Base-by-base conservation (phyloP, 2,888 invertebrate species). In the Drosophila antonietae region DNA sequence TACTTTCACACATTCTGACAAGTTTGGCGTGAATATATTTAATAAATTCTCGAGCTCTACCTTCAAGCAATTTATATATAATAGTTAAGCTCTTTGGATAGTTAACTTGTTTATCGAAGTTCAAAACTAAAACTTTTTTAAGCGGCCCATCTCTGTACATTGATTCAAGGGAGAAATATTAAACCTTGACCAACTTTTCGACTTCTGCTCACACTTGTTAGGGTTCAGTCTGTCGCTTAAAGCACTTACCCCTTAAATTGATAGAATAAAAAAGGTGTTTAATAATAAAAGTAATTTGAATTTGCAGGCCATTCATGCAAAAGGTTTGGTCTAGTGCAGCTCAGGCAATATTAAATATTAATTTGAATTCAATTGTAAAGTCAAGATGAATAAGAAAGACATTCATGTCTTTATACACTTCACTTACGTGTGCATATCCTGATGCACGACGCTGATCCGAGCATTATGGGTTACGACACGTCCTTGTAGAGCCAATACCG, bases 381-480 rank as follows among this genome's bases (percentile, higher is more conserved):
- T 9, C 9, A 33, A 1, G 6, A 33, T 9, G 10, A 33, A 33
- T 33, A 9, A 9, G 28, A 6, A 6, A 1, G 28, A 5, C 7
- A 39, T 39, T 6, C 1, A 39, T 15, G 8, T 8, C 3, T 15
- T 3, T 20, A 20, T 1, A 1, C 9, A 7, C 12, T 23, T 2
- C 28, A 68, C 83, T 78, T 46, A 97, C 74, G 97, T 97, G 88
- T 95, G 94, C 71, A 96, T 95, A 63, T 96, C 95, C 92, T 97
- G 97, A 91, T 97, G 95, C 88, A 96, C 95, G 49, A 97, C 96
- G 85, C 95, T 95, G 91, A 97, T 96, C 55, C 97, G 94, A 3
- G 96, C 95, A 89, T 97, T 97, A 90, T 97, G 97, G 35, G 96
- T 96, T 10, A 97, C 97, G 8, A 97, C 96, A 78, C 96, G 95